A percentile compares a stretch with the other conserved stretches of the same genome.
Evolutionary conservation across 2,888 invertebrate genomes (phyloP).

Genomic region (Andrena minutula): DNA sequence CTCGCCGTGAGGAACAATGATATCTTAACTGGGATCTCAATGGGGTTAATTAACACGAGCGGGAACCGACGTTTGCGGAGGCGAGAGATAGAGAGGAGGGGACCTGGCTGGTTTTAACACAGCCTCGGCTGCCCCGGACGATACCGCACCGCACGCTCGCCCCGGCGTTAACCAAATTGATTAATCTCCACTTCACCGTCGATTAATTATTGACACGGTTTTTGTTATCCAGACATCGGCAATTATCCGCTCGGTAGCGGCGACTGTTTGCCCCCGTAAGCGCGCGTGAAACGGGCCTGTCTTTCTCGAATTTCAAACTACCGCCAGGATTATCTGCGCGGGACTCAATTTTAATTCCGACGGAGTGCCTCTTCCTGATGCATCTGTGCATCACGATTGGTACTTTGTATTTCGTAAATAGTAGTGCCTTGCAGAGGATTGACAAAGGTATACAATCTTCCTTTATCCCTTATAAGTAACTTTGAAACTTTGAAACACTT

Average conservation of each 20-base stretch:
- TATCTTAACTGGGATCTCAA: constrained; percentile 81
- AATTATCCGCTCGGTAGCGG: constrained; percentile 68
- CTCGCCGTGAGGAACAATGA: constrained; percentile 72
- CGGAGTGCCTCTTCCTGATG: too few relatives aligned
- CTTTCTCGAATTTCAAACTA: constrained; percentile 19
- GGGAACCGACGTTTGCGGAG: constrained; percentile 69
- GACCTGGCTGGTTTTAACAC: constrained; percentile 43
- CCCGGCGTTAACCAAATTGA: constrained; percentile 79
- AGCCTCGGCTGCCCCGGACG: constrained; percentile 41
- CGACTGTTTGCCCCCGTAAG: constrained; percentile 13
- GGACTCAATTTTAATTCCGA: too few relatives aligned
- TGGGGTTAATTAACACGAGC: constrained; percentile 82
- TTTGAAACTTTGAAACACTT: too few relatives aligned
- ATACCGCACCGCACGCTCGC: constrained; percentile 58
- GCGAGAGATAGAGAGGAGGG: constrained; percentile 62
- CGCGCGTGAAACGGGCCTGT: constrained; percentile 10
- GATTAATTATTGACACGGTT: constrained; percentile 83
- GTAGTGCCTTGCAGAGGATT: too few relatives aligned
- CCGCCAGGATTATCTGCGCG: too few relatives aligned
- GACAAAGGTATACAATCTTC: too few relatives aligned
- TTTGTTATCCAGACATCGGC: constrained; percentile 78
- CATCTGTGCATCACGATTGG: too few relatives aligned
- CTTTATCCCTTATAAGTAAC: too few relatives aligned
- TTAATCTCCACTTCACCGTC: constrained; percentile 77
- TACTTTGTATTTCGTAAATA: too few relatives aligned